A percentile compares a stretch with the other conserved stretches of the same genome.
These are phyloP conservation scores for Scaptomyza parva DNA, from an alignment of 2,888 invertebrate species.

Conservation along the genomic window DNA sequence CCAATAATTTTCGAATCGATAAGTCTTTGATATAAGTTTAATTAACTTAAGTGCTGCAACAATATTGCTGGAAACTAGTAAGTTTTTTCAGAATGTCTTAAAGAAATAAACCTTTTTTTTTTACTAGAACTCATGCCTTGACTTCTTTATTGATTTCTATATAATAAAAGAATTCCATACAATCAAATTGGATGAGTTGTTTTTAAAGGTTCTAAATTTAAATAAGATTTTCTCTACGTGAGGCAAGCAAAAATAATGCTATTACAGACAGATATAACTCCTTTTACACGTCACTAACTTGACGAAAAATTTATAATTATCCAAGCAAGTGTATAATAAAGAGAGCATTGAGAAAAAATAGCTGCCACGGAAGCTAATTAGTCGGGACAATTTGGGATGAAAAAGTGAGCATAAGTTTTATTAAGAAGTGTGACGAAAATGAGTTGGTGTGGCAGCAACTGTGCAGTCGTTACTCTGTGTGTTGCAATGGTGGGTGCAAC, in stretches of 20 bases:
- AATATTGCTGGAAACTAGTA: no score
- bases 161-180: no score
- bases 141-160: no score
- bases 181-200: no score
- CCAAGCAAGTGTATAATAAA: neutral
- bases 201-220: neutral
- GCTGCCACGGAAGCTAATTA: slow-evolving; percentile 66
- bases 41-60: neutral
- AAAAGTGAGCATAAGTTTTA: slow-evolving; percentile 65
- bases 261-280: neutral
- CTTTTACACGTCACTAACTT: neutral
- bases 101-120: no score
- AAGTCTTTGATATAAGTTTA: neutral
- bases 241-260: no score
- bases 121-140: no score
- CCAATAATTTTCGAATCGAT: neutral
- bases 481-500: neutral
- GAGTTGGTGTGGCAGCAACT: slow-evolving; percentile 42
- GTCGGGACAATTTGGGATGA: slow-evolving; percentile 58
- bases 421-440: slow-evolving; percentile 47
- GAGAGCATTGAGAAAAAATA: neutral
- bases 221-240: neutral
- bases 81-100: no score
- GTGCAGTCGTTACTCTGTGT: neutral
- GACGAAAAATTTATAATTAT: neutral